Evolutionary conservation across 2,113 vertebrate genomes (phyloP), one percentile per base, ranked within the genome.

Genomic region (Synchiropus splendidus): DNA sequence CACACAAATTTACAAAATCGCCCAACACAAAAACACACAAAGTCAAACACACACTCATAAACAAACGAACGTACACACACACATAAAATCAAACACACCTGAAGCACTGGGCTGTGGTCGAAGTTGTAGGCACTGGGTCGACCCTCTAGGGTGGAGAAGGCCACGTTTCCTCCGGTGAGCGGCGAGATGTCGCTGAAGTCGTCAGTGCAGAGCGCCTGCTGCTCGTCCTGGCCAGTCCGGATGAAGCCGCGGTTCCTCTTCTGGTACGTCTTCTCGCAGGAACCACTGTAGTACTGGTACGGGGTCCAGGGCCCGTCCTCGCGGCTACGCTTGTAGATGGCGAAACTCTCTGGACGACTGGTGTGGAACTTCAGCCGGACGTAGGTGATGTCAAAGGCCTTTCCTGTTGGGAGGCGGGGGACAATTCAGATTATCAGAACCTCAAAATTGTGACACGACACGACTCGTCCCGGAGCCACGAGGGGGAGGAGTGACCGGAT

Each of bases 121-220:
- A 97, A 99, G 84, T 97, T 97, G 78, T 98, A 94, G 33, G 90
- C 92, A 0, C 93, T 92, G 45, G 95, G 95, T 0, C 95, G 82
- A 0, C 95, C 92, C 75, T 99, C 95, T 30, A 98, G 81, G 0
- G 95, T 99, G 1, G 93, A 97, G 70, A 98, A 99, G 5, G 94
- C 95, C 75, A 98, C 94, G 0, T 98, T 99, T 31, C 94, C 94
- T 0, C 92, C 93, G 0, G 94, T 97, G 43, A 99, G 89, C 0
- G 95, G 95, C 3, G 95, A 99, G 62, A 99, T 99, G 82, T 99
- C 93, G 9, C 95, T 99, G 87, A 99, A 97, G 42, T 99, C 95
- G 6, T 96, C 93, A 0, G 95, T 98, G 73, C 95, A 99, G 51
- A 93, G 76, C 0, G 93, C 92, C 70, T 94, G 90, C 85, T 93